Conservation (phyloP, 64 coral and sea anemone genomes). For the Acropora yongei region DNA sequence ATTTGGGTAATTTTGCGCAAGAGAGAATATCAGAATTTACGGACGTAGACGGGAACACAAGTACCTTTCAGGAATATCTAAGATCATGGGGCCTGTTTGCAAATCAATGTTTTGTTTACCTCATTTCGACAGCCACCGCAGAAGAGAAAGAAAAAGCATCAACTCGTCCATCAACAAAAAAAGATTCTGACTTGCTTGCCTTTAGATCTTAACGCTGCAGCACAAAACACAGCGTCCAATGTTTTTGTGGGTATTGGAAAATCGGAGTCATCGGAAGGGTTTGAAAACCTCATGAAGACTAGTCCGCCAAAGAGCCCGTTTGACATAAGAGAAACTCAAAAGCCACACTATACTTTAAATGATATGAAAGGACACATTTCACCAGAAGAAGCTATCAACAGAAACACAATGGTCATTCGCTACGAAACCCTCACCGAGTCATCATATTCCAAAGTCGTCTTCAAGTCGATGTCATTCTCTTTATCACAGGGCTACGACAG, state of each 20-base stretch:
- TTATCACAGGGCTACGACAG: not conserved
- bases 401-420: not conserved
- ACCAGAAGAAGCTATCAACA: not conserved
- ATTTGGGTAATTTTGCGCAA: constrained; percentile 58
- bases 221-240: not conserved
- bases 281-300: not conserved
- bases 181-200: no score
- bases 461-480: not conserved
- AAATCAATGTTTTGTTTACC: constrained; percentile 15
- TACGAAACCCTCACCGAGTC: not conserved
- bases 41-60: constrained; percentile 10
- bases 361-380: no score
- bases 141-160: not conserved
- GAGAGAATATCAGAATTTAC: constrained; percentile 23
- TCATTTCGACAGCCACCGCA: constrained; percentile 46
- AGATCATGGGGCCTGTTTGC: constrained; percentile 10
- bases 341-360: no score
- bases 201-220: no score
- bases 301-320: constrained; percentile 3
- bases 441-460: not conserved
- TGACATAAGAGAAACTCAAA: not conserved
- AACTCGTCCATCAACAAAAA: no score
- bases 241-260: not conserved
- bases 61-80: constrained; percentile 32
- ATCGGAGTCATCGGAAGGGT: not conserved